Evolutionary conservation across 2,797 vertebrate species (phyloP).

Genomic region (Mormyrus hasselquistii): DNA sequence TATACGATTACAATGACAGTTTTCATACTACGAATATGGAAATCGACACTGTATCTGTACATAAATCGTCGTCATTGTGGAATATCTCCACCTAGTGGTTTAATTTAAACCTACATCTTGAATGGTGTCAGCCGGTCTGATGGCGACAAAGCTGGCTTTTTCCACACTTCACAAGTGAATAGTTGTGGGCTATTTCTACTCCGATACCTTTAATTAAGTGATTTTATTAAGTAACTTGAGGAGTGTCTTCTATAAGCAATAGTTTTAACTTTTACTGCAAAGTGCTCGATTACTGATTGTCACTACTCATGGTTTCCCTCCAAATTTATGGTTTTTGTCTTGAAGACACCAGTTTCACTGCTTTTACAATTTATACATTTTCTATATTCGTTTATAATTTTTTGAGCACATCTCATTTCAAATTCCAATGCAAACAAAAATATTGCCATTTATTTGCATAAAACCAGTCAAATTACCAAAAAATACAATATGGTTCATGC

Average conservation of each 20-base stretch:
- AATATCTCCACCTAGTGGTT: slow-evolving; percentile 13
- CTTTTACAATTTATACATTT: neutral
- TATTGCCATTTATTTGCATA: neutral
- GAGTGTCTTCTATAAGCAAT: neutral
- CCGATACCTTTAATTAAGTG: neutral
- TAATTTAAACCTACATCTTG: neutral
- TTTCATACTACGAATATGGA: neutral
- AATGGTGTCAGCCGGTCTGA: neutral
- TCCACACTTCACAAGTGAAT: neutral
- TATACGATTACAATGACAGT: neutral
- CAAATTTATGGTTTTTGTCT: neutral
- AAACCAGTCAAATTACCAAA: neutral
- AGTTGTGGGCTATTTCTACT: neutral
- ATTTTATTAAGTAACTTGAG: neutral
- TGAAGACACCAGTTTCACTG: neutral
- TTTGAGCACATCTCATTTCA: neutral
- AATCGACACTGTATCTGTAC: neutral
- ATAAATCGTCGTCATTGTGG: neutral
- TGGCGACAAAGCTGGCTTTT: neutral
- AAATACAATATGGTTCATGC: neutral
- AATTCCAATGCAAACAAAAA: neutral
- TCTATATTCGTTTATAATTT: neutral
- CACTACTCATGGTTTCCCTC: neutral
- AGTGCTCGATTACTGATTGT: neutral
- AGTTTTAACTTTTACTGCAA: neutral